Base-by-base conservation (phyloP, 2,888 invertebrate genomes). In the Ormyrus labotus region DNA sequence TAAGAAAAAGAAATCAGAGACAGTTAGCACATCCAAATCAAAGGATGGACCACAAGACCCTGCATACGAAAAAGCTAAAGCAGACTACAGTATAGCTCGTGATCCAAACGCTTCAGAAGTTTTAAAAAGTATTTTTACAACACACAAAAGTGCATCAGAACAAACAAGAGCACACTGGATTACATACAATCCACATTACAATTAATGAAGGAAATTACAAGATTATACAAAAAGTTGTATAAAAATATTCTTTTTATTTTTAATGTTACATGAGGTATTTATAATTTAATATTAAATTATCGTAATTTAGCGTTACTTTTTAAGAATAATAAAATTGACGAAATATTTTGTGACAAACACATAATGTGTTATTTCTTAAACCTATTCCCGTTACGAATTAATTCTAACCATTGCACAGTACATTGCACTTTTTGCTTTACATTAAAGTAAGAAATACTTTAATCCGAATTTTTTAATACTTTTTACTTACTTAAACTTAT, bases 131-230 rank as follows among this genome's bases (percentile, higher is more conserved):
- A 91, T 99, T 72, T 99, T 99, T 88, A 99, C 98, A 0, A 94
- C 96, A 8, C 98, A 98, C 88, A 94, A 96, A 87, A 95, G 94
- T 75, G 99, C 98, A 77, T 93, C 96, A 86, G 95, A 96, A 73
- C 98, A 99, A 90, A 93, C 94, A 64, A 94, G 96, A 85, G 98
- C 98, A 2, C 98, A 99, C 90, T 99, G 99, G 99, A 95, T 99
- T 76, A 99, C 99, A 0, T 98, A 97, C 87, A 99, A 99, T 93
- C 99, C 99, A 70, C 97, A 97, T 91, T 97, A 97, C 90, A 97
- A 97, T 92, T 96, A 92, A 92, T 65, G 58, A 19, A 68, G 57
- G 58, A 1, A 63, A n/a, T 69, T 55, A 48, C n/a, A 65, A 71
- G 63, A 51, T 7, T 13, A 19, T 19, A 19, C 19, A 69, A 67